A percentile compares a stretch with the other conserved stretches of the same genome.
phyloP scores from a whole-genome alignment of 2,888 invertebrate species.

The Steromphala cineraria region DNA sequence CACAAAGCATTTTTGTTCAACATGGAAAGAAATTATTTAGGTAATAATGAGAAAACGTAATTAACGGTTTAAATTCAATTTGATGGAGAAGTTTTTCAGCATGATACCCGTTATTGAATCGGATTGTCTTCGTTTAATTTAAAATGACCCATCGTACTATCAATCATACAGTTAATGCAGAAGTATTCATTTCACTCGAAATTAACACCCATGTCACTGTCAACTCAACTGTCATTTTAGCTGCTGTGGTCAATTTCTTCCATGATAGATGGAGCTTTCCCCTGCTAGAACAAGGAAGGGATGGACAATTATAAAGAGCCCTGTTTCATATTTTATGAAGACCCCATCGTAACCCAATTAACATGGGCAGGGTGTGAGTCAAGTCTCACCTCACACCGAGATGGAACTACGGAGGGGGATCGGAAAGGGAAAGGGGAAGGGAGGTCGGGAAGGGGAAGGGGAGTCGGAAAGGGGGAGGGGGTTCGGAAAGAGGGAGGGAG shows the following conservation, averaged over 20 bases:
- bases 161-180: constrained; percentile 17
- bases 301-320: constrained; percentile 11
- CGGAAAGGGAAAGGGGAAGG: neutral
- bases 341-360: constrained; percentile 13
- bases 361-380: neutral
- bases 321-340: constrained; percentile 20
- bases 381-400: neutral
- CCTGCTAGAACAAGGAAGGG: neutral
- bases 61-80: constrained; percentile 7
- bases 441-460: neutral
- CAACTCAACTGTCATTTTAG: constrained; percentile 17
- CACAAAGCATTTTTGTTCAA: no score
- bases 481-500: neutral
- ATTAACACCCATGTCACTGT: constrained; percentile 16
- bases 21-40: neutral
- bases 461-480: neutral
- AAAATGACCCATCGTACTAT: constrained; percentile 1
- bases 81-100: neutral
- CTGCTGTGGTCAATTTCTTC: constrained; percentile 15
- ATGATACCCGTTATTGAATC: constrained; percentile 11
- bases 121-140: constrained; percentile 13
- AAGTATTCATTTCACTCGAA: constrained; percentile 20
- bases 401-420: neutral
- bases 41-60: constrained; percentile 7
- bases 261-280: neutral